Evolutionary conservation across 2,888 invertebrate genomes (phyloP), one percentile per base, ranked within the genome.

Genomic region (Eristalis tenax): DNA sequence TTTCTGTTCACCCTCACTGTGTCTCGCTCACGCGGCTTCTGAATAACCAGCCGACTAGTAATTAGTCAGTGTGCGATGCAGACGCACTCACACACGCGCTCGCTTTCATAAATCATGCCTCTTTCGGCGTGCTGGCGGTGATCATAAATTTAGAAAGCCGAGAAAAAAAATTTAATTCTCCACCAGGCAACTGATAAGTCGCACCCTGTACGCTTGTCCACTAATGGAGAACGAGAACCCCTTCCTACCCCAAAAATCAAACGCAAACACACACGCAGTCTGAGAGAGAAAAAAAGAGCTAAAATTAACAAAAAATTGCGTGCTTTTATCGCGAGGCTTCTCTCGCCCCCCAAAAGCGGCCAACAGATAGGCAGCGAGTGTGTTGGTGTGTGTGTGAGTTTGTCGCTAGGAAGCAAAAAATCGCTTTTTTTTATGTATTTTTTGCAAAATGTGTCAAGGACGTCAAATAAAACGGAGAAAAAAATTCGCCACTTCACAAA

Each of bases 391-490:
- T 18, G 50, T 56, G 4, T 26, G 26, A 10, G 59, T 32, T 6
- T 28, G 18, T 59, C 38, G 28, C 50, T 0, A 56, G 63, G 57
- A 82, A 81, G 70, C 57, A 66, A 65, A 70, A 18, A 15, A 50
- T 6, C 18, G 43, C 18, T 50, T 11, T 8, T 50, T 50, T 50
- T 8, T 61, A 61, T 40, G 69, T 8, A 13, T 50, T 50, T 50
- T 61, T 76, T 57, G 81, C 75, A 77, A 86, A 80, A 86, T 86
- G 86, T 86, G 86, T 86, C 86, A 86, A 86, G 86, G 86, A 86
- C 86, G 78, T 32, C 26, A 28, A 50, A 50, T 2, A 32, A 32
- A 32, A 10, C 10, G 1, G 1, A 59, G 26, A 59, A 76, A 64
- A 78, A 83, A 79, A 64, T 78, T 82, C 61, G 82, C 69, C 59